Percentiles rank a stretch among this genome's conserved stretches.
phyloP scores from a whole-genome alignment of 2,797 vertebrate species.

The Acanthornis magna region DNA sequence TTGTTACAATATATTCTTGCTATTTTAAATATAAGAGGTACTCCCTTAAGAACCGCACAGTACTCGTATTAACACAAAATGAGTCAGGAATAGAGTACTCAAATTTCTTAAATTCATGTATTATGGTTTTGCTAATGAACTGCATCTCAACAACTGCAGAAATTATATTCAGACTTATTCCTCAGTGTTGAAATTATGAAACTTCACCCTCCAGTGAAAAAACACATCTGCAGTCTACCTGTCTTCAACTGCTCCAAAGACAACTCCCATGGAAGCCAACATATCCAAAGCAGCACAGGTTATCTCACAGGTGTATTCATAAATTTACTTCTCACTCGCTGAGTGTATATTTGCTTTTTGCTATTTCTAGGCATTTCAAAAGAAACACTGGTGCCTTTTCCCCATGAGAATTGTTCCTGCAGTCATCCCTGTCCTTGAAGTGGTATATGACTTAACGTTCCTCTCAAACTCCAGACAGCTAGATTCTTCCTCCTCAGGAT shows the following conservation, averaged over 20 bases:
- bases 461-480: background rate
- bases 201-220: background rate
- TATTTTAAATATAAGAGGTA: background rate
- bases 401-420: background rate
- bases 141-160: background rate
- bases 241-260: background rate
- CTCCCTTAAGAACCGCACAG: background rate
- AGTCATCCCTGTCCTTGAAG: background rate
- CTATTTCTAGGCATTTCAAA: background rate
- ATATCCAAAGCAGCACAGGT: background rate
- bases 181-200: background rate
- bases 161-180: background rate
- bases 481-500: background rate
- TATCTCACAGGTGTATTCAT: background rate
- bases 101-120: background rate
- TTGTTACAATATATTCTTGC: background rate
- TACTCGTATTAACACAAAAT: background rate
- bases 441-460: fast-evolving
- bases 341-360: background rate
- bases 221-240: background rate
- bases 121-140: background rate
- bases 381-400: background rate
- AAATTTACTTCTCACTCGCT: background rate
- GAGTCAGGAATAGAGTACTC: background rate
- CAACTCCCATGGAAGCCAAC: background rate